phyloP scores from a whole-genome alignment of 2,797 vertebrate species.

The Anas acuta region DNA sequence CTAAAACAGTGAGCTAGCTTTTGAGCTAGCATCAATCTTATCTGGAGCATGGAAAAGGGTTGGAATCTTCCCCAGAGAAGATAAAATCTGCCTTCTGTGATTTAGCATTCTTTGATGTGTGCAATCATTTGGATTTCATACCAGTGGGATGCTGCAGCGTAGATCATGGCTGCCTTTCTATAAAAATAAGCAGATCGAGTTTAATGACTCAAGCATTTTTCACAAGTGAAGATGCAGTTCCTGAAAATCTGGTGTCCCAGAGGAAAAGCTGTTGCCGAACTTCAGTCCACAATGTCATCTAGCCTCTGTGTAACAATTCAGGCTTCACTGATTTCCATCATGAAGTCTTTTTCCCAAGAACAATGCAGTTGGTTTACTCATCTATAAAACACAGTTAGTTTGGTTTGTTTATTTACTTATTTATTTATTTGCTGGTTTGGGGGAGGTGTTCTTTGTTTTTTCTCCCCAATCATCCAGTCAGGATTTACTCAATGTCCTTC shows the following conservation, averaged over 20 bases:
- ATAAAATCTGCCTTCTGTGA: neutral
- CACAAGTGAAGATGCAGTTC: neutral
- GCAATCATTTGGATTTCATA: neutral
- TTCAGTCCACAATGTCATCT: neutral
- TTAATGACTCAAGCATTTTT: neutral
- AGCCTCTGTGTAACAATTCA: neutral
- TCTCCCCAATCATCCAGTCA: neutral
- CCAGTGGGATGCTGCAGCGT: neutral
- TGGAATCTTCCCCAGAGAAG: neutral
- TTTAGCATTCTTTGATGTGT: neutral
- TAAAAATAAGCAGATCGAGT: neutral
- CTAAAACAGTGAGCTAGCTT: neutral
- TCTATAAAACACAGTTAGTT: rapidly evolving
- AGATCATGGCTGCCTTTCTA: neutral
- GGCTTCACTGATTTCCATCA: neutral
- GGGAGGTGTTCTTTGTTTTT: neutral
- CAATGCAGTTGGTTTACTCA: neutral
- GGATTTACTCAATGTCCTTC: neutral
- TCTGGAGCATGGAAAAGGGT: neutral
- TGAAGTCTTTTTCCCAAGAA: neutral
- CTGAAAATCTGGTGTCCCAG: neutral
- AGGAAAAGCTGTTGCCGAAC: neutral
- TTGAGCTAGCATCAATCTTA: neutral
- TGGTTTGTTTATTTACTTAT: neutral
- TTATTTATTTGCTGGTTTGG: neutral